Base-by-base conservation (phyloP, 2,797 vertebrate genomes). In the Oceanodroma leucorhoa region DNA sequence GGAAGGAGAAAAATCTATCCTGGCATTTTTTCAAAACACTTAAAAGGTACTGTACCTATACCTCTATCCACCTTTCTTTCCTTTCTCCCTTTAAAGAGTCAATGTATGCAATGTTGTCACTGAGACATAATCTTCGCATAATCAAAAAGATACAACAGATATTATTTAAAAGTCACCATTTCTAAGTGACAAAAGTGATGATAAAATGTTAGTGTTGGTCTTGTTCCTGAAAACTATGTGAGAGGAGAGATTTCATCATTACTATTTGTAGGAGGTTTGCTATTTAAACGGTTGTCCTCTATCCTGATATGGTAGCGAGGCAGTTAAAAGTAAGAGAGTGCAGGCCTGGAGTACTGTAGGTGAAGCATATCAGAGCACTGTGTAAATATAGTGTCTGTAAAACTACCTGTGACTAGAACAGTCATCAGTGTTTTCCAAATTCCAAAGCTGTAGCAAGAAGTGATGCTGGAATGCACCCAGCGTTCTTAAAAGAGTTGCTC, bases 401-500 rank as follows among this genome's bases (percentile, higher is more conserved):
- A 95, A 79, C 77, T 87, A 78, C 67, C 71, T 67, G 32, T 80
- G 57, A 83, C 70, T 93, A 93, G 76, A 94, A 85, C 38, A 93
- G 69, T 83, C 61, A 38, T 22, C 81, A 76, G 38, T 73, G 50
- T 81, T 93, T 97, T 92, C 94, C 89, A 87, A 94, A 97, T 91
- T 97, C 89, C 71, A 91, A 79, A 55, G 30, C 58, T 91, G 40
- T 38, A 88, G 90, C 48, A 90, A 93, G 91, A 65, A 83, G 61
- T 55, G 51, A n/a, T 80, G 65, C 77, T 94, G 91, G 95, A 96
- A 92, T 69, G 61, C 27, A 66, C 34, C 12, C 62, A 90, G n/a
- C 0, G 0, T 86, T 83, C 70, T 43, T 38, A 34, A 69, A 51
- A 30, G 55, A 82, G 57, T 79, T 0, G 0, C 57, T 94, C 51